Conservation (phyloP, 2,797 vertebrate genomes). For the Galago senegalensis region DNA sequence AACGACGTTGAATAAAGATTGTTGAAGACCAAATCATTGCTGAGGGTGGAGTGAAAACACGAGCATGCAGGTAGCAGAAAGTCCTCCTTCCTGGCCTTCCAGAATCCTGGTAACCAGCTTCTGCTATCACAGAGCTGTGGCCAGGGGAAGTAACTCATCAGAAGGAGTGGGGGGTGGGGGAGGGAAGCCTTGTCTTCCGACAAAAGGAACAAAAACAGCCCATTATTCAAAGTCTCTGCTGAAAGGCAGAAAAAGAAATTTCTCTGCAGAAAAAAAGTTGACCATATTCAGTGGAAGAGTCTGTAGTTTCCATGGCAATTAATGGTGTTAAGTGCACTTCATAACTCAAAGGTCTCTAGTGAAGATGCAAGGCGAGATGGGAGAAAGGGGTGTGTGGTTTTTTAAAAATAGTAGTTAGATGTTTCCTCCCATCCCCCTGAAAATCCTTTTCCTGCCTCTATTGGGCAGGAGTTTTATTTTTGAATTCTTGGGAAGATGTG, state of each 20-base stretch:
- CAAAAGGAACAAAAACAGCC: slow-evolving; percentile 35
- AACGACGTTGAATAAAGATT: not conserved
- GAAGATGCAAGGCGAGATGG: slow-evolving; percentile 61
- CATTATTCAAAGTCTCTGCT: slow-evolving; percentile 74
- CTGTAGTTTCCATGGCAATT: slow-evolving; percentile 86
- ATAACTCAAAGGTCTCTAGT: slow-evolving; percentile 77
- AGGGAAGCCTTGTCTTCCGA: slow-evolving; percentile 19
- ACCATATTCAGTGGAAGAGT: slow-evolving; percentile 77
- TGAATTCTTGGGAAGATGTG: slow-evolving; percentile 68
- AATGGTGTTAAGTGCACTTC: slow-evolving; percentile 83
- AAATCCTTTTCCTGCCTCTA: slow-evolving; percentile 69
- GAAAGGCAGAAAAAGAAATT: slow-evolving; percentile 48
- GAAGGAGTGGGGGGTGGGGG: not conserved
- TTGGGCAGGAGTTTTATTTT: slow-evolving; percentile 67
- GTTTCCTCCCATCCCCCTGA: slow-evolving; percentile 24
- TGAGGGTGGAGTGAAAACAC: not conserved
- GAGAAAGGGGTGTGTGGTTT: slow-evolving; percentile 61
- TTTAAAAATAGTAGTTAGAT: slow-evolving; percentile 75
- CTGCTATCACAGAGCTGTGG: not conserved
- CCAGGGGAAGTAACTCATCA: not conserved
- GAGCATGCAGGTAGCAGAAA: not conserved
- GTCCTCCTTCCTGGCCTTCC: not conserved
- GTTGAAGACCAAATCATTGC: not conserved
- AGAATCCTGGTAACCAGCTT: not conserved
- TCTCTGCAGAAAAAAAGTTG: slow-evolving; percentile 71